Percentiles rank a stretch among this genome's conserved stretches.
Evolutionary conservation across 2,797 vertebrate genomes (phyloP).

Genomic region (Ceryle rudis): DNA sequence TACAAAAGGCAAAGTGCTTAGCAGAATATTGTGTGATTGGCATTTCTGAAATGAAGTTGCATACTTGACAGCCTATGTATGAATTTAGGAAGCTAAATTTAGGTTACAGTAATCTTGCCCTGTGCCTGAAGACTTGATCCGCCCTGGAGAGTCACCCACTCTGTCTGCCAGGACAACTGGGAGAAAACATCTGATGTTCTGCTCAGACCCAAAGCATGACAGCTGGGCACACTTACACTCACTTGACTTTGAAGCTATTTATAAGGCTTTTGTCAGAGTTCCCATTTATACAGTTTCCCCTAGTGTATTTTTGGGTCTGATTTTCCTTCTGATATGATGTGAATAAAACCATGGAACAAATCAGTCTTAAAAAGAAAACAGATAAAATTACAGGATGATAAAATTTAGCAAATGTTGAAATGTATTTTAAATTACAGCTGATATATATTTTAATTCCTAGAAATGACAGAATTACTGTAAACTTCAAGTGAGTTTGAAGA

Average conservation of each 20-base stretch:
- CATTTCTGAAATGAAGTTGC: neutral
- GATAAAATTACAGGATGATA: neutral
- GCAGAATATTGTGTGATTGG: neutral
- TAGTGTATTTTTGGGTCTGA: neutral
- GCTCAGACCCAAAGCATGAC: neutral
- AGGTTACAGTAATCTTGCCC: neutral
- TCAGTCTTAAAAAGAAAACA: neutral
- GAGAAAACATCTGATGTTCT: neutral
- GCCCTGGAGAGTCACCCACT: neutral
- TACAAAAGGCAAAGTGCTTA: neutral
- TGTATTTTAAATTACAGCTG: neutral
- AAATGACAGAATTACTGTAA: neutral
- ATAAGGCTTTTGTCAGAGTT: constrained; percentile 9
- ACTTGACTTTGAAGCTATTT: neutral
- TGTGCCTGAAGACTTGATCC: neutral
- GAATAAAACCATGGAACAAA: neutral
- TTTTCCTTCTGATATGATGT: neutral
- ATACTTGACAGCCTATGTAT: neutral
- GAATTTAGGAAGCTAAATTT: neutral
- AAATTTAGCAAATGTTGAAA: neutral
- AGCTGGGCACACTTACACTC: constrained; percentile 3
- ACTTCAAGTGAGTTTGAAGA: neutral
- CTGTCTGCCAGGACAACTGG: neutral
- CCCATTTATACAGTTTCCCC: neutral
- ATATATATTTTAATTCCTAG: neutral